Percentiles rank a stretch among this genome's conserved stretches.
These are phyloP conservation scores for Boulengeromyrus knoepffleri DNA, from an alignment of 2,113 vertebrate genomes.

Conservation along the genomic window DNA sequence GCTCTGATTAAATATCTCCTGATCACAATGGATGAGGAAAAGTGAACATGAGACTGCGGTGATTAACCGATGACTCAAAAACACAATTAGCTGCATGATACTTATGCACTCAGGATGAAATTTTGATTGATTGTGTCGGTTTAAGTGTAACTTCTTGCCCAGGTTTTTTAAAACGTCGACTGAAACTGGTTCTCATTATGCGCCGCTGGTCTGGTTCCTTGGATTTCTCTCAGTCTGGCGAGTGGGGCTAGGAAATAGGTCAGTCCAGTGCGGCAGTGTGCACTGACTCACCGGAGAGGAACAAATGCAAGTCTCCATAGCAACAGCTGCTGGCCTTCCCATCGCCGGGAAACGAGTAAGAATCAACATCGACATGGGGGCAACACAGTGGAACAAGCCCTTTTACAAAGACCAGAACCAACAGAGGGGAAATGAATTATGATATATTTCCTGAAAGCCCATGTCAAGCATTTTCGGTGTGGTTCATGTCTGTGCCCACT, in stretches of 20 bases:
- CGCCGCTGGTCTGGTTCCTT: not conserved
- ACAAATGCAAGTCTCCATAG: not conserved
- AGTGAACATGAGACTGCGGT: not conserved
- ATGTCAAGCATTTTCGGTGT: not conserved
- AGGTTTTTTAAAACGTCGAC: not conserved
- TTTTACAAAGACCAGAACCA: slow-evolving; percentile 5
- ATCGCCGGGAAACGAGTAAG: not conserved
- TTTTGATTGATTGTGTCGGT: not conserved
- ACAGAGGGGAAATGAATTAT: not conserved
- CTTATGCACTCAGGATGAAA: not conserved
- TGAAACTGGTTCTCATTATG: not conserved
- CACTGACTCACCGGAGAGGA: not conserved
- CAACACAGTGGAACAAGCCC: not conserved
- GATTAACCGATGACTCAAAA: not conserved
- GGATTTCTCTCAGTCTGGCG: not conserved
- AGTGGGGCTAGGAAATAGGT: not conserved
- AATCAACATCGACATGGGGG: not conserved
- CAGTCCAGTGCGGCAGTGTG: not conserved
- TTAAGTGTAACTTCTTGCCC: not conserved
- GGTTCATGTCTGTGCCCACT: not conserved
- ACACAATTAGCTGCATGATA: not conserved
- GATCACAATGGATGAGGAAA: not conserved
- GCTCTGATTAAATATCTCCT: not conserved
- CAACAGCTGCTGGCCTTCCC: not conserved
- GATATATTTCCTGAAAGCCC: not conserved